Conservation (phyloP, 2,113 vertebrate genomes). For the Uria lomvia region DNA sequence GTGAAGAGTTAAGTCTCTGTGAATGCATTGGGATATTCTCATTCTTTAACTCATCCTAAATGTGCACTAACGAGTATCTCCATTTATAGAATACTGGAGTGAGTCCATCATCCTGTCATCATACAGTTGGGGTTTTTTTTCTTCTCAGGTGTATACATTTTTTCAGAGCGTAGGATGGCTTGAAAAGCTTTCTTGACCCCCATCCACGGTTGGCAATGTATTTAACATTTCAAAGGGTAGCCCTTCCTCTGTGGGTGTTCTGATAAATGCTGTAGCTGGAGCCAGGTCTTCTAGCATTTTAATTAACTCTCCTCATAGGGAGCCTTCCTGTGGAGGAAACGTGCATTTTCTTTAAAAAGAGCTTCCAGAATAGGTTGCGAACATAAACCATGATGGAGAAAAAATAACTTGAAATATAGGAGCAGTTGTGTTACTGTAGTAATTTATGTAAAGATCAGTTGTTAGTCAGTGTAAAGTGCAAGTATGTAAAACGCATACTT, state of each 20-base stretch:
- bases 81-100: neutral
- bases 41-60: neutral
- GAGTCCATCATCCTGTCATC: neutral
- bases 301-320: neutral
- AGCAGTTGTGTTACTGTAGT: neutral
- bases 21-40: accelerated
- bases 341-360: neutral
- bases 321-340: neutral
- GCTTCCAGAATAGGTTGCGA: neutral
- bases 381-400: neutral
- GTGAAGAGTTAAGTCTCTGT: neutral
- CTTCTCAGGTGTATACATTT: neutral
- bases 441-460: neutral
- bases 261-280: neutral
- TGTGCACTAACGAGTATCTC: neutral
- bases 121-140: neutral
- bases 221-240: constrained; percentile 4
- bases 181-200: neutral
- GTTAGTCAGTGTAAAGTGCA: neutral
- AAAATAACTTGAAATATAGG: neutral
- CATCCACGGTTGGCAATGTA: neutral
- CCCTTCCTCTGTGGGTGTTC: neutral
- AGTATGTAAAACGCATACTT: neutral
- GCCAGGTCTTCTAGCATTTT: neutral
- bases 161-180: neutral